A percentile compares a stretch with the other conserved stretches of the same genome.
These are phyloP conservation scores for Ceramica pisi DNA, from an alignment of 2,888 invertebrate genomes.

Conservation along the genomic window DNA sequence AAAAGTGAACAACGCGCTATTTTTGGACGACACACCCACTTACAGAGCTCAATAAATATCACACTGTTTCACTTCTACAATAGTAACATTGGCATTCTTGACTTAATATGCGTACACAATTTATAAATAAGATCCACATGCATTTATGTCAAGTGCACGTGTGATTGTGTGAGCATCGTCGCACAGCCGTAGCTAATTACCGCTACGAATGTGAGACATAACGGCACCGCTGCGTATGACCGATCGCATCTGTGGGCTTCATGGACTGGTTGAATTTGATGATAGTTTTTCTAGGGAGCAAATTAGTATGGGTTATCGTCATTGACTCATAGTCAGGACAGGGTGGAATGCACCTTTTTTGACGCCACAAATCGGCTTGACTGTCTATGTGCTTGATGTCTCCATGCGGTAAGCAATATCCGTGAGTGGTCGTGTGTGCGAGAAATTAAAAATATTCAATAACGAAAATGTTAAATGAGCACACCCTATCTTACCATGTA, in stretches of 20 bases:
- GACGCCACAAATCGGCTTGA: too few species aligned
- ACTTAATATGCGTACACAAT: not conserved
- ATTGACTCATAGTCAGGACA: not conserved
- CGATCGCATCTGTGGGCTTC: constrained; percentile 37
- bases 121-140: not conserved
- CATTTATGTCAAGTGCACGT: constrained; percentile 19
- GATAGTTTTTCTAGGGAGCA: not conserved
- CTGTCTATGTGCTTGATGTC: too few species aligned
- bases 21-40: not conserved
- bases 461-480: too few species aligned
- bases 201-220: constrained; percentile 64
- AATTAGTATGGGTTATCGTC: not conserved
- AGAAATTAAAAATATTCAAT: too few species aligned
- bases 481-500: too few species aligned
- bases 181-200: constrained; percentile 69
- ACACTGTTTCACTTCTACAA: not conserved
- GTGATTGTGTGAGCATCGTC: constrained; percentile 30
- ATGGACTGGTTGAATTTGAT: constrained; percentile 15
- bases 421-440: too few species aligned
- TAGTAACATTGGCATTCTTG: not conserved
- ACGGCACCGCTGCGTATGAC: constrained; percentile 46
- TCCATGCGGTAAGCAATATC: too few species aligned
- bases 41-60: not conserved
- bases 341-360: too few species aligned
- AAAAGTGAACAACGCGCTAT: not conserved